phyloP scores from a whole-genome alignment of 2,113 vertebrate species.

The Pachyramphus minor region DNA sequence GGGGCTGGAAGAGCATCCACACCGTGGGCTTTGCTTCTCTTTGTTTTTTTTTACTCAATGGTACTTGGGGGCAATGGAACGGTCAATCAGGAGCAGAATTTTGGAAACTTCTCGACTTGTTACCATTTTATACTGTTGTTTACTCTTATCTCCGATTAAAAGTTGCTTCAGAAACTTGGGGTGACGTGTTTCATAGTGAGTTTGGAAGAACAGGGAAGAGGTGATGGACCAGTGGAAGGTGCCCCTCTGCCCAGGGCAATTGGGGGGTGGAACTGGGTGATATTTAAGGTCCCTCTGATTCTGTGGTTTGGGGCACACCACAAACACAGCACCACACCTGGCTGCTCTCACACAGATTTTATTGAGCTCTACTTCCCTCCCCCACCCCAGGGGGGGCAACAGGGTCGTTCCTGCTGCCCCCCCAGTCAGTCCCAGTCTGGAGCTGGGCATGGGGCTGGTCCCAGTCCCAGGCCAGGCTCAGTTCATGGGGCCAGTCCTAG shows the following conservation, averaged over 20 bases:
- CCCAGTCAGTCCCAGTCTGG: rapidly evolving
- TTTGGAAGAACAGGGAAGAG: background rate
- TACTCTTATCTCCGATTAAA: conserved; percentile 79
- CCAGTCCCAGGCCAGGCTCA: background rate
- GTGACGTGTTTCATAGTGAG: background rate
- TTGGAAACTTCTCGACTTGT: conserved; percentile 58
- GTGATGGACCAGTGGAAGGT: background rate
- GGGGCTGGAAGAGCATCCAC: background rate
- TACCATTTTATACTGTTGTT: conserved; percentile 78
- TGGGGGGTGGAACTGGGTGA: background rate
- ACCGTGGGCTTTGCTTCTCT: background rate
- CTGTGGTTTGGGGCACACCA: background rate
- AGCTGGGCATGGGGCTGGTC: background rate
- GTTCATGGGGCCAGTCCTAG: no score
- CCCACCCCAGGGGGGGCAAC: rapidly evolving
- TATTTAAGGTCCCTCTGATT: background rate
- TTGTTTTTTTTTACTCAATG: conserved; percentile 35
- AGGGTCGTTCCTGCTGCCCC: no score
- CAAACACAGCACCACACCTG: rapidly evolving
- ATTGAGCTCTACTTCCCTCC: background rate
- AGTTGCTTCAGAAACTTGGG: conserved; percentile 54
- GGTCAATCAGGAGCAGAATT: conserved; percentile 33
- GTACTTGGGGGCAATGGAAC: conserved; percentile 66
- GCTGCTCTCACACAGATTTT: rapidly evolving
- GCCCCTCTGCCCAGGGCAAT: background rate